Evolutionary conservation across 2,797 vertebrate genomes (phyloP).

Genomic region (Sebastes ruberrimus): DNA sequence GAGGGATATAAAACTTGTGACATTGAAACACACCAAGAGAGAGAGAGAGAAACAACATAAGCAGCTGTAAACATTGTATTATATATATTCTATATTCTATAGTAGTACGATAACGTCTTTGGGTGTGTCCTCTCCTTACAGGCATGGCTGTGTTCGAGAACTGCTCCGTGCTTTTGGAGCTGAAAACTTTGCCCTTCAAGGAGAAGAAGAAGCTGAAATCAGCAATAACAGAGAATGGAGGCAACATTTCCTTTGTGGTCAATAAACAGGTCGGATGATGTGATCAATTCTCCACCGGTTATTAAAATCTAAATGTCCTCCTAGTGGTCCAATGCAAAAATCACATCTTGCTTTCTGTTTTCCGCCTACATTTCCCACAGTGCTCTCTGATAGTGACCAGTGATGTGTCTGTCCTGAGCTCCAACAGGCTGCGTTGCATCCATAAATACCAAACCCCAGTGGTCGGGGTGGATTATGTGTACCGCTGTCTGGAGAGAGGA

Average conservation of each 20-base stretch:
- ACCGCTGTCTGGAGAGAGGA: constrained; percentile 78
- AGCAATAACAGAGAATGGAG: constrained; percentile 80
- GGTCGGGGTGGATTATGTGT: constrained; percentile 81
- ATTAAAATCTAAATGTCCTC: neutral
- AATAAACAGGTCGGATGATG: constrained; percentile 78
- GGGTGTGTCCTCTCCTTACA: neutral
- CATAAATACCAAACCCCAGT: constrained; percentile 78
- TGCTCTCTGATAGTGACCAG: constrained; percentile 85
- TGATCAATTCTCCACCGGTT: neutral
- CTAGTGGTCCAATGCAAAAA: neutral
- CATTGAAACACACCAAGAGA: neutral
- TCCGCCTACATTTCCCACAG: constrained; percentile 67
- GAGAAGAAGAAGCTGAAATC: constrained; percentile 82
- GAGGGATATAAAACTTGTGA: too few species aligned
- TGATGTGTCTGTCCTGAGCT: constrained; percentile 75
- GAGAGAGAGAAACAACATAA: neutral
- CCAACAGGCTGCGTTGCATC: constrained; percentile 73
- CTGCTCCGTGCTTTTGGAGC: constrained; percentile 81
- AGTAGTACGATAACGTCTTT: neutral
- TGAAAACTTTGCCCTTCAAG: constrained; percentile 77
- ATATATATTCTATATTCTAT: accelerated
- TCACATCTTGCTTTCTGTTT: neutral
- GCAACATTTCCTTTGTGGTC: constrained; percentile 79
- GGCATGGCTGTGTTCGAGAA: constrained; percentile 81
- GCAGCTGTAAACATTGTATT: neutral